Evolutionary conservation across 1,140 invertebrate species (phyloP), one percentile per base, ranked within the genome.

Genomic region (Dendrolimus kikuchii): DNA sequence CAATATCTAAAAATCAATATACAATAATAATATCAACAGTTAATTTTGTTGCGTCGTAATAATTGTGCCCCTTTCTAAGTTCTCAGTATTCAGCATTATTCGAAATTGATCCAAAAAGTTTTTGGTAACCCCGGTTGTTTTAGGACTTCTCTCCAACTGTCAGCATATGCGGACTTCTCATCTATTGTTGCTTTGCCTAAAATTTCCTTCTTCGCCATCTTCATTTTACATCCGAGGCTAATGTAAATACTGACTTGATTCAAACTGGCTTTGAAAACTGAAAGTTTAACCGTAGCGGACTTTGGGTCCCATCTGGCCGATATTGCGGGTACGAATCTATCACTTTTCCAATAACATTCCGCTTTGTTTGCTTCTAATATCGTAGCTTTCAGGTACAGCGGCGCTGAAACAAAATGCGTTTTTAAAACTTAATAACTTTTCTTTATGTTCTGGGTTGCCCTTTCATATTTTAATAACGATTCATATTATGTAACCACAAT

Each of bases 271-370:
- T 81, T 85, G 66, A 78, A 85, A 7, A 88, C 82, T 38, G 73
- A 70, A 46, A 87, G 59, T 59, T 82, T 84, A 7, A 87, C 84
- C 5, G 81, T 86, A 5, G 89, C 81, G 36, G 82, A 81, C 53
- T 88, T 88, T 4, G 81, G 77, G 67, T 90, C 89, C 89, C 89
- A 90, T 66, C 89, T 88, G 39, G 89, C 89, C 4, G 89, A 90
- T 62, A 94, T 90, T 4, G 92, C 91, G 5, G 93, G 92, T 9
- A 89, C 79, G 74, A 94, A 94, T 46, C 89, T 87, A 54, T 92
- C 90, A 54, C 92, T 93, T 70, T 94, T 94, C 92, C 93, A 94
- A 57, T 93, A 93, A 44, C 92, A 90, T 45, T 93, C 90, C 2
- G 92, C 88, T 60, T 91, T 91, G 47, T 90, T 90, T 43, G 89